Evolutionary conservation across 37 sponge, comb jelly and placozoan genomes (phyloP), one percentile per base, ranked within the genome.

Genomic region (Hexactinellida sp.): DNA sequence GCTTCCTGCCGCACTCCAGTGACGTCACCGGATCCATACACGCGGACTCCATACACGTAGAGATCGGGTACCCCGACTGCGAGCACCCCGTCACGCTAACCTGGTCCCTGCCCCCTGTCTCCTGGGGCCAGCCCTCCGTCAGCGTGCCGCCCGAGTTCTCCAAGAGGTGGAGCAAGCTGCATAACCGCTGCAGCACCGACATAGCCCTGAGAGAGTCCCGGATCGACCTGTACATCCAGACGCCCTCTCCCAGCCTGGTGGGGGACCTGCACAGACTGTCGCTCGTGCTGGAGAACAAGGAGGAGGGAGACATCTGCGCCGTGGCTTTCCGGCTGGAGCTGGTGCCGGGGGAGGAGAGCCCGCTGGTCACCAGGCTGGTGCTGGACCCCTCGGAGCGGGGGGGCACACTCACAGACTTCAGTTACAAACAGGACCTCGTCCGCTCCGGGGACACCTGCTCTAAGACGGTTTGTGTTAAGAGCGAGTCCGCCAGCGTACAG

Each of bases 241-340:
- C 54, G 7, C 38, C 38, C 36, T 87, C 84, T 36, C 88, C 88
- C 37, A 54, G 83, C 52, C 88, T 87, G 37, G 88, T 87, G 0
- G 84, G 84, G 1, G 88, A 87, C 47, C 30, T 76, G 24, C 88
- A 87, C 54, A 37, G 36, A 36, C 38, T 87, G 10, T 24, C 84
- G 25, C 84, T 87, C 36, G 39, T 51, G 52, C 37, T 87, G 84
- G 32, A 38, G 34, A 87, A 87, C 84, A 38, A 34, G 5, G 88
- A 87, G 28, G 54, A 38, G 36, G 35, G 38, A n/a, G 34, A 54
- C 25, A 87, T 87, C 32, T 83, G 52, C 0, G 39, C 38, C 54
- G 84, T 87, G 0, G 3, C 83, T 10, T 83, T 87, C 37, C 7
- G 7, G 84, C 83, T 83, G n/a, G 36, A 34, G 84, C 37, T 38